Evolutionary conservation across 1,140 invertebrate genomes (phyloP).

Genomic region (Aporrectodea caliginosa): DNA sequence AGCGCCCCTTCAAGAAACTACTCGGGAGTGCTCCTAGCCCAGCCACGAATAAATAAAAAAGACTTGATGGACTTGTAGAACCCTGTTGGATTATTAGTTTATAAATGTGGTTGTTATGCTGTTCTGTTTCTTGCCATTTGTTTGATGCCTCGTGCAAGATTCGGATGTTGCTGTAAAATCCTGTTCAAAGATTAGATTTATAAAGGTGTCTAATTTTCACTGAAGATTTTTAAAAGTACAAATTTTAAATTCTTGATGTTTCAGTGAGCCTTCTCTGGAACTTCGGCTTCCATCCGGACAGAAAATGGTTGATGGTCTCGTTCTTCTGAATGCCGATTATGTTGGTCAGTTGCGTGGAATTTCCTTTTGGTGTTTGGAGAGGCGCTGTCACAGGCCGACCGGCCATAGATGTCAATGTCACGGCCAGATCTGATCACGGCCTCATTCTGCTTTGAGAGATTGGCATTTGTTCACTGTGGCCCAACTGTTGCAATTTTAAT

Average conservation of each 20-base stretch:
- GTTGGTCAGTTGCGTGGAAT: background rate
- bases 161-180: background rate
- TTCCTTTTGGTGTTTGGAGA: too few relatives aligned
- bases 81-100: too few relatives aligned
- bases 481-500: too few relatives aligned
- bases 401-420: too few relatives aligned
- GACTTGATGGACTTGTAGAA: too few relatives aligned
- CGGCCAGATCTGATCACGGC: too few relatives aligned
- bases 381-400: too few relatives aligned
- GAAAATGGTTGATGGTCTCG: constrained; percentile 17
- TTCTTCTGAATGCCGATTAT: background rate
- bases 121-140: background rate
- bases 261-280: background rate
- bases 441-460: background rate
- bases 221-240: background rate
- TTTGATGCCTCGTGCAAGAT: background rate
- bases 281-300: background rate
- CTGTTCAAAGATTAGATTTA: background rate
- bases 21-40: too few relatives aligned
- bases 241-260: background rate
- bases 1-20: too few relatives aligned
- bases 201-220: background rate
- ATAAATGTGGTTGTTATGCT: too few relatives aligned
- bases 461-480: background rate
- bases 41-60: too few relatives aligned